phyloP scores from a whole-genome alignment of 2,113 vertebrate genomes.

The Aegotheles bennettii region DNA sequence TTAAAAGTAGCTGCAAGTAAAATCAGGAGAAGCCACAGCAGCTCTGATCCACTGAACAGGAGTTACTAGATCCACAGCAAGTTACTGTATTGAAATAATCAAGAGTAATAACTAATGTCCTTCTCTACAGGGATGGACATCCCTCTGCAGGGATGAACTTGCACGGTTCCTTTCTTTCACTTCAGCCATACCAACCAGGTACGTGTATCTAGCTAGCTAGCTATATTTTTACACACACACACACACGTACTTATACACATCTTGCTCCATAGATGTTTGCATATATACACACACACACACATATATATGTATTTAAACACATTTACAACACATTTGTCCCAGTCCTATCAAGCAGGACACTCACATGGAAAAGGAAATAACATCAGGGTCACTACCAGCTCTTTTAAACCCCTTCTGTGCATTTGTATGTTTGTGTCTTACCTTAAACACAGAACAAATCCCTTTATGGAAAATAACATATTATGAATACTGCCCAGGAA shows the following conservation, averaged over 20 bases:
- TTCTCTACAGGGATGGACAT: too few species aligned
- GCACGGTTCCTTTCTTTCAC: not conserved
- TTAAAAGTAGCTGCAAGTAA: not conserved
- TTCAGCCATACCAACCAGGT: not conserved
- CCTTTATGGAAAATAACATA: not conserved
- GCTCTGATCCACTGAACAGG: not conserved
- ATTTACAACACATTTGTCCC: not conserved
- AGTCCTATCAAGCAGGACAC: not conserved
- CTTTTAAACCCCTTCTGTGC: not conserved
- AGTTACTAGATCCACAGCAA: not conserved
- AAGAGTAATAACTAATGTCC: not conserved
- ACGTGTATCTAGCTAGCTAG: accelerated
- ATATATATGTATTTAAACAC: not conserved
- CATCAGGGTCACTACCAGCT: not conserved
- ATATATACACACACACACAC: not conserved
- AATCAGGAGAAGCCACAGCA: not conserved
- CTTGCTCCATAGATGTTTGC: not conserved
- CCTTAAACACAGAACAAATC: not conserved
- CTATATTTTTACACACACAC: not conserved
- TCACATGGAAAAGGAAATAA: not conserved
- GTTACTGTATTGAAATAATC: not conserved
- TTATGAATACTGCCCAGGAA: not conserved
- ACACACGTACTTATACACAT: not conserved
- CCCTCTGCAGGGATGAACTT: not conserved
- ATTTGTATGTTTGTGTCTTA: not conserved